A percentile compares a stretch with the other conserved stretches of the same genome.
phyloP scores from a whole-genome alignment of 2,797 vertebrate species.

The Chiroxiphia lanceolata region DNA sequence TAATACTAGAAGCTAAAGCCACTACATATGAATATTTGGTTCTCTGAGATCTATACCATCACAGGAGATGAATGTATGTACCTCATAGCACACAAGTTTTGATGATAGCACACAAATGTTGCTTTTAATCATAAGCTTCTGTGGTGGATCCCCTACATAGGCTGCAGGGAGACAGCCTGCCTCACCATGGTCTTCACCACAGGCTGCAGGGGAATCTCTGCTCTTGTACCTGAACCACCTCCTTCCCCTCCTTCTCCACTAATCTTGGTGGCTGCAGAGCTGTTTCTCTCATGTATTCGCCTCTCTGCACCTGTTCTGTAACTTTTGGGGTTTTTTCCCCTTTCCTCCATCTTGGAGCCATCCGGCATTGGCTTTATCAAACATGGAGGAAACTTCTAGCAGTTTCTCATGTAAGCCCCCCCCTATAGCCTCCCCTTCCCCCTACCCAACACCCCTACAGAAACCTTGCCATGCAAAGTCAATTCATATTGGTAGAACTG shows the following conservation, averaged over 20 bases:
- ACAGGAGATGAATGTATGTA: background rate
- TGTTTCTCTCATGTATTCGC: background rate
- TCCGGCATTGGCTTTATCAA: background rate
- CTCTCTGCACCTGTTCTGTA: background rate
- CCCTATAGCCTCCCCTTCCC: no score
- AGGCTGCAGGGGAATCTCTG: background rate
- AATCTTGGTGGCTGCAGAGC: background rate
- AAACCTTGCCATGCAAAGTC: background rate
- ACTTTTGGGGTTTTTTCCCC: background rate
- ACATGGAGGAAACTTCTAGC: background rate
- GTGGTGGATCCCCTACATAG: background rate
- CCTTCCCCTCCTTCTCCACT: background rate
- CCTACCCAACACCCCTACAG: background rate
- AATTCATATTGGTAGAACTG: background rate
- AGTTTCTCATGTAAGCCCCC: background rate
- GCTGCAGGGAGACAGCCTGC: no score
- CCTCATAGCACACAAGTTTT: background rate
- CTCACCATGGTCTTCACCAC: no score
- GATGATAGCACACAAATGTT: background rate
- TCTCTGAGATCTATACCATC: background rate
- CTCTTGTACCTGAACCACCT: no score
- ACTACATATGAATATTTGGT: background rate
- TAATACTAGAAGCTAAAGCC: background rate
- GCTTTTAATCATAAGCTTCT: background rate
- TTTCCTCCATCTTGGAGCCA: background rate